A percentile compares a stretch with the other conserved stretches of the same genome.
phyloP scores from a whole-genome alignment of 2,888 invertebrate species.

The Eupithecia exiguata region DNA sequence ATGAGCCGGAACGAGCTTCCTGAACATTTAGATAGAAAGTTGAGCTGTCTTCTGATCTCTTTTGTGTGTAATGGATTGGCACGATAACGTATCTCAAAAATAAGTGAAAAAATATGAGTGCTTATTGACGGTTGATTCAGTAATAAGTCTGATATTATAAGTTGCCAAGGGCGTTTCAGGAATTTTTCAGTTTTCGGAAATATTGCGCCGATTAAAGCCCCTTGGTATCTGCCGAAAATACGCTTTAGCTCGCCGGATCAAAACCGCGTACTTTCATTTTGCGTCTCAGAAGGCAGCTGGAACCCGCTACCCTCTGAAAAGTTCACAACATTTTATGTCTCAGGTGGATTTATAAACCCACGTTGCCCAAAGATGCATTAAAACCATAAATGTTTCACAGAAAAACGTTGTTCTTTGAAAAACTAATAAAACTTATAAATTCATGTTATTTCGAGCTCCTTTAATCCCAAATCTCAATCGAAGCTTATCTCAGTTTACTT shows the following conservation, averaged over 20 bases:
- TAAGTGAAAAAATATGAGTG: not conserved
- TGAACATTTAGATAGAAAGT: constrained; percentile 16
- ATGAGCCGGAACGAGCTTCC: constrained; percentile 21
- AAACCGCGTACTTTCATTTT: not conserved
- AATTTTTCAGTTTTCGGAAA: not conserved
- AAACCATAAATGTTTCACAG: not conserved
- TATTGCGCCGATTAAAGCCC: not conserved
- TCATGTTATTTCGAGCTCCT: constrained; percentile 5
- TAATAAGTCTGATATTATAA: not conserved
- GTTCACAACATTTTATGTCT: not conserved
- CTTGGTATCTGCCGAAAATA: not conserved
- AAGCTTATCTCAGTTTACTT: constrained; percentile 14
- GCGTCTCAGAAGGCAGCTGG: not conserved
- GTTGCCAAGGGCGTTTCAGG: not conserved
- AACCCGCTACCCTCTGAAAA: not conserved
- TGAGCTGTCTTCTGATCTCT: constrained; percentile 12
- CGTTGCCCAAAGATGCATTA: not conserved
- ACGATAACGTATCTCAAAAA: not conserved
- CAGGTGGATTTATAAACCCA: not conserved
- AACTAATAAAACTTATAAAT: constrained; percentile 11
- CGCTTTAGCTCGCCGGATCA: not conserved
- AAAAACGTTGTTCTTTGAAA: constrained; percentile 3
- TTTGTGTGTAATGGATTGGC: constrained; percentile 9
- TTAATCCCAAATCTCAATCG: constrained; percentile 2
- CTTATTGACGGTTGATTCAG: not conserved